A percentile compares a stretch with the other conserved stretches of the same genome.
These are phyloP conservation scores for Lagenorhynchus albirostris DNA, from an alignment of 2,113 vertebrate genomes.

Conservation along the genomic window DNA sequence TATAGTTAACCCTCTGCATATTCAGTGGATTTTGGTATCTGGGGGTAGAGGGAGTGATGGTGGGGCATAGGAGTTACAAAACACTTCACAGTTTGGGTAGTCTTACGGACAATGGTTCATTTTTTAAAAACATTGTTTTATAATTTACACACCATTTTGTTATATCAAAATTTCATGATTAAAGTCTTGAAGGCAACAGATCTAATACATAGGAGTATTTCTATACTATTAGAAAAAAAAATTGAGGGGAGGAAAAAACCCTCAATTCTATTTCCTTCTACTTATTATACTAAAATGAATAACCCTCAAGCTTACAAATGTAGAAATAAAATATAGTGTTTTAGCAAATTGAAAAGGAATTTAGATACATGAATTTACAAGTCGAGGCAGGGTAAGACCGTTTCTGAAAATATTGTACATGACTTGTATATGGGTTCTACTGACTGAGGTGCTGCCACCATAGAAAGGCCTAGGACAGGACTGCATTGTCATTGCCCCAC, in stretches of 20 bases:
- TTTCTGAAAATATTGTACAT: background rate
- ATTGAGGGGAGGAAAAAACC: background rate
- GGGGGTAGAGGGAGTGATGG: no score
- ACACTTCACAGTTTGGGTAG: background rate
- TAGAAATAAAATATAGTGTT: background rate
- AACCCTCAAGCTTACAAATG: background rate
- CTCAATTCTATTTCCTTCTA: background rate
- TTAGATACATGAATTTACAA: background rate
- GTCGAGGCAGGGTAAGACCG: background rate
- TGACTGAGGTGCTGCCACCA: background rate
- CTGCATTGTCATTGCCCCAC: accelerated
- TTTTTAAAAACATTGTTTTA: background rate
- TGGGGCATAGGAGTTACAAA: background rate
- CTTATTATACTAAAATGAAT: background rate
- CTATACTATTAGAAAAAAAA: background rate
- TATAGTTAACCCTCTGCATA: background rate
- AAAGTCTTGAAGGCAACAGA: background rate
- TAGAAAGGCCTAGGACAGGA: background rate
- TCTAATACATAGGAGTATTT: background rate
- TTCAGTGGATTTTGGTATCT: no score
- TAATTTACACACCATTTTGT: background rate
- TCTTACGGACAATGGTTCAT: background rate
- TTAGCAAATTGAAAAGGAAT: background rate
- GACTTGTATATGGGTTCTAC: background rate
- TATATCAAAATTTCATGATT: background rate